phyloP scores from a whole-genome alignment of 2,113 vertebrate species.

The Galeopterus variegatus region DNA sequence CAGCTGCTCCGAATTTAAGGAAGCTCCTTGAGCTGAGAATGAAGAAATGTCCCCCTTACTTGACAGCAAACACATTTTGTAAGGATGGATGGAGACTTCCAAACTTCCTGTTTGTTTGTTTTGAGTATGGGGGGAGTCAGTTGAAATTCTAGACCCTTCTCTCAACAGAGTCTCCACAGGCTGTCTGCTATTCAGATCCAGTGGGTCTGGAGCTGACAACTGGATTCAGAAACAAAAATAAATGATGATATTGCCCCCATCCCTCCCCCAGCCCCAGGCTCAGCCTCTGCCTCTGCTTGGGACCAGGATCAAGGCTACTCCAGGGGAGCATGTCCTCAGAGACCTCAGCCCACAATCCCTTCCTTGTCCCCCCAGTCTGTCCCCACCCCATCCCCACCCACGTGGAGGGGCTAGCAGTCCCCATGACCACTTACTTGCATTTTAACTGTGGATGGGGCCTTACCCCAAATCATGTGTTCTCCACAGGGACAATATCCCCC shows the following conservation, averaged over 20 bases:
- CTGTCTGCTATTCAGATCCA: not conserved
- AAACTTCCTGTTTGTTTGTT: not conserved
- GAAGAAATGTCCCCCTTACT: conserved; percentile 36
- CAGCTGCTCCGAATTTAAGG: conserved; percentile 63
- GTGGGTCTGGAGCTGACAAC: not conserved
- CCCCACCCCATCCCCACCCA: too few relatives aligned
- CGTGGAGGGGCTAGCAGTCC: not conserved
- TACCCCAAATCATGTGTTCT: not conserved
- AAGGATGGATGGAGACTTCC: not conserved
- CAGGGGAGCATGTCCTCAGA: not conserved
- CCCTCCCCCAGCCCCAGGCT: not conserved
- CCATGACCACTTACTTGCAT: not conserved
- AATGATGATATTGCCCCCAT: not conserved
- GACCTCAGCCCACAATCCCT: not conserved
- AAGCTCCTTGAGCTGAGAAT: conserved; percentile 63
- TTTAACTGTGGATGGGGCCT: not conserved
- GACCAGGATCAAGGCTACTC: not conserved
- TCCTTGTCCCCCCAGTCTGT: not conserved
- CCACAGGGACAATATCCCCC: not conserved
- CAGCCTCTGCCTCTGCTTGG: not conserved
- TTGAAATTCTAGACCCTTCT: conserved; percentile 45
- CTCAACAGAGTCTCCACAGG: not conserved
- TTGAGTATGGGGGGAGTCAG: not conserved
- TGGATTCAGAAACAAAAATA: conserved; percentile 6
- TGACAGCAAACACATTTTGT: conserved; percentile 38